Conservation (phyloP, 92 coral and sea anemone genomes). For the Nematostella vectensis region DNA sequence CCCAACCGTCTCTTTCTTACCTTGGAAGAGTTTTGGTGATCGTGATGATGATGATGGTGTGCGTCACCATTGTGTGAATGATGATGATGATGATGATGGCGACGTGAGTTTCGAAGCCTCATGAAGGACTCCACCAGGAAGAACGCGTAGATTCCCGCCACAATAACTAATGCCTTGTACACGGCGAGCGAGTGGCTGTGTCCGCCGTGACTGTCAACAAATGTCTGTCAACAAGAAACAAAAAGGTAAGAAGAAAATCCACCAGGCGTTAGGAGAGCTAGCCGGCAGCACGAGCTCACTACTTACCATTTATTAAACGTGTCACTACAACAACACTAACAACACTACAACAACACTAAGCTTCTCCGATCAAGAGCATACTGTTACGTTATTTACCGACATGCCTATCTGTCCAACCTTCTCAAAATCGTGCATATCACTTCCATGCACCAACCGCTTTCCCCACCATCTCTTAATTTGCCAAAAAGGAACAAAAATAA, state of each 20-base stretch:
- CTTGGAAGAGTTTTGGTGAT: constrained; percentile 6
- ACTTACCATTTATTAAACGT: too few relatives aligned
- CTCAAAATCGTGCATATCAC: too few relatives aligned
- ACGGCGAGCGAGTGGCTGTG: constrained; percentile 41
- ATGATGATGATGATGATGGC: constrained; percentile 2
- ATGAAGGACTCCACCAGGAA: constrained; percentile 68
- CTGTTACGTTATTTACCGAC: too few relatives aligned
- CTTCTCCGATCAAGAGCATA: too few relatives aligned
- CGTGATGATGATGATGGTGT: not conserved
- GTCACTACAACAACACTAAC: too few relatives aligned
- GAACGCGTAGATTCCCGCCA: constrained; percentile 83
- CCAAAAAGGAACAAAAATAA: not conserved
- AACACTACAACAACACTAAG: too few relatives aligned
- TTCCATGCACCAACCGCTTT: too few relatives aligned
- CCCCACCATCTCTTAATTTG: too few relatives aligned
- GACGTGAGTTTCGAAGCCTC: constrained; percentile 36
- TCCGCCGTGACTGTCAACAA: constrained; percentile 4
- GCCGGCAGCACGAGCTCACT: too few relatives aligned
- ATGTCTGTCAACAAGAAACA: not conserved
- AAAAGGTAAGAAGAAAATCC: not conserved
- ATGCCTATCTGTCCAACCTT: too few relatives aligned
- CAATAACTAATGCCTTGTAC: constrained; percentile 71
- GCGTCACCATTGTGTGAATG: not conserved
- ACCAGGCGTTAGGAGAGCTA: not conserved
- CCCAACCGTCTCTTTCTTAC: too few relatives aligned